These are phyloP conservation scores for Synergus japonicus DNA, from an alignment of 2,888 invertebrate species.

Conservation along the genomic window DNA sequence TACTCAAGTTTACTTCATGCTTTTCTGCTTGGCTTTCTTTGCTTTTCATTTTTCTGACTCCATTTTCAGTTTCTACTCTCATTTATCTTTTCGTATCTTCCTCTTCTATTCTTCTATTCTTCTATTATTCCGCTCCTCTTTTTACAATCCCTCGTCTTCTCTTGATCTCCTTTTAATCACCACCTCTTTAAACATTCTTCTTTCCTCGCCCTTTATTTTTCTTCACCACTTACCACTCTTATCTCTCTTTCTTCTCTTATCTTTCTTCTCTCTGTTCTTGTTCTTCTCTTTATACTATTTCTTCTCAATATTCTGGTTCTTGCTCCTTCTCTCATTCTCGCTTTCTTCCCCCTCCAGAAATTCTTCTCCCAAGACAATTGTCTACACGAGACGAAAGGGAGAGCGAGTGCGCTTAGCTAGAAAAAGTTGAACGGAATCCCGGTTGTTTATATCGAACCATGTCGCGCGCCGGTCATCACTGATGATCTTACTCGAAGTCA, in stretches of 20 bases:
- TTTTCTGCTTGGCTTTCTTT: background rate
- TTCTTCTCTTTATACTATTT: background rate
- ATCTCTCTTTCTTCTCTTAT: constrained; percentile 75
- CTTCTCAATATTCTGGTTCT: background rate
- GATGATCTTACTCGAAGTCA: constrained; percentile 28
- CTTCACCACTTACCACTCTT: constrained; percentile 19
- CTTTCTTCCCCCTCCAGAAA: constrained; percentile 9
- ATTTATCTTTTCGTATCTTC: background rate
- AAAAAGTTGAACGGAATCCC: constrained; percentile 34
- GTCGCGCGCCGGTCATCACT: constrained; percentile 30
- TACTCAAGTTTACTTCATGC: background rate
- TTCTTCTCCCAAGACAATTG: background rate
- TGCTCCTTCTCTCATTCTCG: background rate
- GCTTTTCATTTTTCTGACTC: background rate
- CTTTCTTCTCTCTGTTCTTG: constrained; percentile 51
- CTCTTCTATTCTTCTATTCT: constrained; percentile 21
- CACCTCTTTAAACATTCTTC: background rate
- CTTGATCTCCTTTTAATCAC: background rate
- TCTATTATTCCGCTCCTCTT: background rate
- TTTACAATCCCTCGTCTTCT: background rate
- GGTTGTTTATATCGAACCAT: constrained; percentile 36
- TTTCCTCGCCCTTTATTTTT: background rate
- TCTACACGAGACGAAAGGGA: constrained; percentile 23
- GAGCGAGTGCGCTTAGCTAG: background rate
- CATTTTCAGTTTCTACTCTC: background rate